Base-by-base conservation (phyloP, 92 coral and sea anemone genomes). In the Porites lobata region DNA sequence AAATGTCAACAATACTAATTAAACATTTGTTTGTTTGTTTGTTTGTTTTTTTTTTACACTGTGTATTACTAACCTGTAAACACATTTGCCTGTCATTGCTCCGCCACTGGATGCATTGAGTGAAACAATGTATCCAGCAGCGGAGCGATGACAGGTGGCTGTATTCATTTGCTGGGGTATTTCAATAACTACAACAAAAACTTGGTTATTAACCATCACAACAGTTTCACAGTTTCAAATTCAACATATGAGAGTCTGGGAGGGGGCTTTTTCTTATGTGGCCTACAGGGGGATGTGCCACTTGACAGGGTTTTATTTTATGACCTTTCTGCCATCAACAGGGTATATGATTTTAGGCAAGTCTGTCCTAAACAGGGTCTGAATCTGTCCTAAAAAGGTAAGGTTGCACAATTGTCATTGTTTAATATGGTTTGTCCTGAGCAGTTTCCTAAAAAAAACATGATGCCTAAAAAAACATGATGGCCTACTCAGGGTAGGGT, bases 181-280 rank as follows among this genome's bases (percentile, higher is more conserved):
- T 76, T 85, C 77, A 76, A 76, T 75, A 85, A 85, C 80, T 75
- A 85, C 88, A 85, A 65, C 76, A 75, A 84, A 84, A 84, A 84
- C 79, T 84, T 84, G 80, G 75, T 66, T 63, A 53, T 51, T 63
- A 74, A 63, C 73, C 68, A 77, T 58, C 81, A 77, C 81, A 77
- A 77, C 81, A 77, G 81, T 75, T 75, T 75, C 65, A 50, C 50
- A 38, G 43, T 85, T 63, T 52, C 54, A 32, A 75, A 85, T 75
- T 85, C 82, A 85, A 74, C 88, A 85, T 85, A 75, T 85, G 69
- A 85, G 75, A 63, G 81, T 75, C 73, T 74, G 64, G 81, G 75
- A 84, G 81, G 81, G 81, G 81, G 81, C 63, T 63, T 76, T 62
- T 81, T 62, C 85, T 81, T 66, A 66, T 81, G 77, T 68, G 76